phyloP scores from a whole-genome alignment of 2,888 invertebrate species.

The Zootermopsis nevadensis region DNA sequence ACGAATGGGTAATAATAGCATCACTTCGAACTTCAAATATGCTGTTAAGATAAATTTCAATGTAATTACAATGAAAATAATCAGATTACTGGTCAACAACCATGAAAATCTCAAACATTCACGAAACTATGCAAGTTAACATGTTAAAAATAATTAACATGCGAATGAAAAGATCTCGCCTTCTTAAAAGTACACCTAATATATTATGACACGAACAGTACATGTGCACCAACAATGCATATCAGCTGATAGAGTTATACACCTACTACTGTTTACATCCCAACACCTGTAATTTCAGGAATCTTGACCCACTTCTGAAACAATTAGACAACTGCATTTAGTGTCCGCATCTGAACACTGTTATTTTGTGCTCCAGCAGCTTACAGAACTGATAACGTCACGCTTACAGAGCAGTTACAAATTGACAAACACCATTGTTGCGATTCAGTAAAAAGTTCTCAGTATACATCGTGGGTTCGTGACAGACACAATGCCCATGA shows the following conservation, averaged over 20 bases:
- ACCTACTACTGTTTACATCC: slow-evolving; percentile 42
- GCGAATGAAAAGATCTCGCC: background rate
- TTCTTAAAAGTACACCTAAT: background rate
- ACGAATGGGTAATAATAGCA: no score
- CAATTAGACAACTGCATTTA: background rate
- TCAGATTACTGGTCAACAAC: no score
- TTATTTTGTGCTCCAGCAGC: background rate
- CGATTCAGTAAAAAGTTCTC: slow-evolving; percentile 35
- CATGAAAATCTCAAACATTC: no score
- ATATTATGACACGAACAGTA: background rate
- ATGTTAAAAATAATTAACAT: background rate
- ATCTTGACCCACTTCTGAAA: slow-evolving; percentile 35
- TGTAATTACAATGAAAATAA: no score
- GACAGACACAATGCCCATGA: slow-evolving; percentile 73
- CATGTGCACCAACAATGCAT: background rate
- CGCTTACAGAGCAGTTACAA: background rate
- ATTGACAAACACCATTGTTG: slow-evolving; percentile 17
- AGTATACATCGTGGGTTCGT: slow-evolving; percentile 64
- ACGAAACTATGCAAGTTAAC: background rate
- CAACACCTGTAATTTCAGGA: slow-evolving; percentile 37
- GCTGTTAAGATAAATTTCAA: no score
- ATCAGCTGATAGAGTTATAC: slow-evolving; percentile 37
- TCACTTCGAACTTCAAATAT: no score
- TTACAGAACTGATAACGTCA: background rate
- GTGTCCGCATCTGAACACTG: background rate